Evolutionary conservation across 2,113 vertebrate genomes (phyloP).

Genomic region (Protobothrops mucrosquamatus): DNA sequence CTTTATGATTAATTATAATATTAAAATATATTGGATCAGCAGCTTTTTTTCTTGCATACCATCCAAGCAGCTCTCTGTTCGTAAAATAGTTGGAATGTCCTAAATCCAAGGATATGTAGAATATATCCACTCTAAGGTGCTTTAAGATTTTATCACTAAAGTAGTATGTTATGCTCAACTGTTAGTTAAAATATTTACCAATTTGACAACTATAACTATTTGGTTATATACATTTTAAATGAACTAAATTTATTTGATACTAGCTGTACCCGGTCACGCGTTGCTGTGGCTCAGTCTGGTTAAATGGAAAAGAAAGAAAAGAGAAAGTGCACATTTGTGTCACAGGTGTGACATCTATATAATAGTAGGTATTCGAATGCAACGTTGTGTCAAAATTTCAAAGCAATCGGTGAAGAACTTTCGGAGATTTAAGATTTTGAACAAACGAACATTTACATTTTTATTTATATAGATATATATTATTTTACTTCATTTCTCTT

Average conservation of each 20-base stretch:
- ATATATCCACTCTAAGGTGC: neutral
- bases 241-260: neutral
- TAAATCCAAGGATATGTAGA: neutral
- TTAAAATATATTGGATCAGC: neutral
- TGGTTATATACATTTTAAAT: neutral
- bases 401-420: too few relatives aligned
- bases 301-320: too few relatives aligned
- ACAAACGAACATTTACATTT: too few relatives aligned
- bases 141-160: neutral
- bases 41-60: neutral
- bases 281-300: too few relatives aligned
- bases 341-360: too few relatives aligned
- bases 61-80: neutral
- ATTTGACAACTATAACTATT: neutral
- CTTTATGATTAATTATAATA: neutral
- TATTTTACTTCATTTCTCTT: neutral
- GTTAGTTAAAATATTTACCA: neutral
- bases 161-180: neutral
- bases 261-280: too few relatives aligned
- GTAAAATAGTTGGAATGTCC: neutral
- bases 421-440: too few relatives aligned
- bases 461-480: too few relatives aligned
- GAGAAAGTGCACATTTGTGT: too few relatives aligned
- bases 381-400: too few relatives aligned
- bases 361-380: too few relatives aligned